Percentiles rank a stretch among this genome's conserved stretches.
phyloP scores from a whole-genome alignment of 2,797 vertebrate species.

The Diceros bicornis region DNA sequence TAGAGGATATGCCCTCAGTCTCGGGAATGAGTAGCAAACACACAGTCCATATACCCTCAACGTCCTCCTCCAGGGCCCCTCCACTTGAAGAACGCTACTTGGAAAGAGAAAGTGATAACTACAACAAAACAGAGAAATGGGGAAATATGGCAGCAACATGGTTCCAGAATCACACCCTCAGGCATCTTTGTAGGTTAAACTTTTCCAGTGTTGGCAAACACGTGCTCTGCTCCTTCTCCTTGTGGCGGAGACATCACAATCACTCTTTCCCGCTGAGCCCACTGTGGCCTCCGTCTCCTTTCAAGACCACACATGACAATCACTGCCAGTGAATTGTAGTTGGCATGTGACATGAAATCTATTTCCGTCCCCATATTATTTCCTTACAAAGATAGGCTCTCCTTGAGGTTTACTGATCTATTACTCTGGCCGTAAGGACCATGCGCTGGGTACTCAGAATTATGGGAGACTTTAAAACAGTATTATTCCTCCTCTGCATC shows the following conservation, averaged over 20 bases:
- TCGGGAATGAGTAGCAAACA: not conserved
- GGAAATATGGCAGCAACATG: not conserved
- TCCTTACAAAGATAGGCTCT: constrained; percentile 45
- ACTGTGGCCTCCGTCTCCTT: not conserved
- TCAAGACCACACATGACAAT: not conserved
- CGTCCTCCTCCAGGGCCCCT: not conserved
- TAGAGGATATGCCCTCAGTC: not conserved
- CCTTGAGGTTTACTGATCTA: not conserved
- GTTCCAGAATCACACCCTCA: constrained; percentile 51
- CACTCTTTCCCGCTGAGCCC: not conserved
- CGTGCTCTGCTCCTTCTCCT: not conserved
- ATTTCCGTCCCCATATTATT: constrained; percentile 42
- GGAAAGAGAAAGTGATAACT: constrained; percentile 7
- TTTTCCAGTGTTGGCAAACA: constrained; percentile 55
- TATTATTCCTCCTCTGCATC: not conserved
- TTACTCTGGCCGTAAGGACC: not conserved
- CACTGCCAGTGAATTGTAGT: not conserved
- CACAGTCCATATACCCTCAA: not conserved
- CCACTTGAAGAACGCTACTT: constrained; percentile 58
- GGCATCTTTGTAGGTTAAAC: constrained; percentile 51
- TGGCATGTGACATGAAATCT: constrained; percentile 10
- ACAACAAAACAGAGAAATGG: constrained; percentile 41
- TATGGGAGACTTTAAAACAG: not conserved
- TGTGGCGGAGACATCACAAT: not conserved
- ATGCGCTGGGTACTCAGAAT: not conserved